phyloP scores from a whole-genome alignment of 2,113 vertebrate genomes.

The Percina caprodes region DNA sequence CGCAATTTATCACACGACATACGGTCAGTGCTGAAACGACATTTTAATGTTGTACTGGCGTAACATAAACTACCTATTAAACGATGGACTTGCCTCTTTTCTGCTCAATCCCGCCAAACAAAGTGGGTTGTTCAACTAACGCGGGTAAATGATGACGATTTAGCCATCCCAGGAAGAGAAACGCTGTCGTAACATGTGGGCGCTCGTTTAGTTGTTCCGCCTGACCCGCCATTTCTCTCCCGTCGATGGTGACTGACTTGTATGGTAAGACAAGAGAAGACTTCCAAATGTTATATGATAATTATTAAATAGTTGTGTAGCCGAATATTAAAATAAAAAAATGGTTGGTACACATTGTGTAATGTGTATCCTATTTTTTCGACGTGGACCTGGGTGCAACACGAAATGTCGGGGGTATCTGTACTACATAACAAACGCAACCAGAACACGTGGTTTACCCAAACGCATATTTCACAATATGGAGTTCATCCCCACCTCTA shows the following conservation, averaged over 20 bases:
- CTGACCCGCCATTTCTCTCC: rapidly evolving
- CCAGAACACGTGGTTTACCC: background rate
- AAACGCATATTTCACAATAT: background rate
- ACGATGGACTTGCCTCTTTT: background rate
- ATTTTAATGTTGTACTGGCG: background rate
- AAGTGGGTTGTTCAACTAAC: conserved; percentile 56
- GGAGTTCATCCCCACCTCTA: no score
- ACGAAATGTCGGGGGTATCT: background rate
- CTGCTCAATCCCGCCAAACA: conserved; percentile 70
- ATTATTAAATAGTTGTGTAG: background rate
- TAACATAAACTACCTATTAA: conserved; percentile 65
- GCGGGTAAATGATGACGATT: conserved; percentile 70
- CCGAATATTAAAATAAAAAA: background rate
- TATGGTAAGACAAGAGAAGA: no score
- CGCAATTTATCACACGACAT: background rate
- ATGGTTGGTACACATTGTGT: background rate
- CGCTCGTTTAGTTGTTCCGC: conserved; percentile 41
- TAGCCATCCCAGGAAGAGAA: conserved; percentile 41
- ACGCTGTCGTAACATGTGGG: rapidly evolving
- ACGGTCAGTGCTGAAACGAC: rapidly evolving
- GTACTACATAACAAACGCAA: conserved; percentile 33
- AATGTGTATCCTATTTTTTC: background rate
- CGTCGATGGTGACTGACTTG: no score
- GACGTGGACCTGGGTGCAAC: background rate
- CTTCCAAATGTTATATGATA: rapidly evolving